Base-by-base conservation (phyloP, 2,888 invertebrate species). In the Tanytarsus gracilentus region DNA sequence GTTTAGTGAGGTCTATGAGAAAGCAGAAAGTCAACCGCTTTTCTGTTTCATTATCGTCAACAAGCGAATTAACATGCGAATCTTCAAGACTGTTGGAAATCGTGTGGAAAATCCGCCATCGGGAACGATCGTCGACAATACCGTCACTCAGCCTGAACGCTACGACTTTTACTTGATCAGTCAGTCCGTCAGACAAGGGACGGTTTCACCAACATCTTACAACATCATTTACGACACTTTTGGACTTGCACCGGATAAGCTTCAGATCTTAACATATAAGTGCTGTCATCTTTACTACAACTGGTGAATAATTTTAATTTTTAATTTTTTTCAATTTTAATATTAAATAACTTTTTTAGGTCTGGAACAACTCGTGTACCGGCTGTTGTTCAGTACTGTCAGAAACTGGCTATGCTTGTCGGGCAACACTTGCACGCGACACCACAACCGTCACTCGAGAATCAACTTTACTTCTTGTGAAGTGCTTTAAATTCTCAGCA, bases 121-220 rank as follows among this genome's bases (percentile, higher is more conserved):
- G 0, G 87, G 86, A 6, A 85, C 85, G 0, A 73, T 86, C 1
- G 78, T 85, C 0, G 86, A 88, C 68, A 78, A 79, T 60, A 76
- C 78, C 0, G 77, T 86, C 1, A 87, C 86, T 0, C 68, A 77
- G 48, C 82, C 82, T 0, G 73, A 77, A 67, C 69, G 79, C 8
- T 94, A 87, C 65, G 96, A 98, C 68, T 98, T 95, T 76, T 96
- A 82, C 71, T 71, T 97, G 39, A 85, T 96, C 0, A 86, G 90
- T 0, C 96, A 97, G 71, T 82, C 82, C 36, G 91, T 93, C 0
- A 77, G 80, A 0, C 90, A 94, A 64, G 96, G 96, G 1, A 93
- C 96, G 0, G 94, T 95, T 0, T 80, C 90, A 0, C 97, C 97
- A 0, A 94, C 95, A 0, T 84, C 84, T 0, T 97, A 91, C 76